Evolutionary conservation across 2,797 vertebrate genomes (phyloP), one percentile per base, ranked within the genome.

Genomic region (Lacerta viridis): DNA sequence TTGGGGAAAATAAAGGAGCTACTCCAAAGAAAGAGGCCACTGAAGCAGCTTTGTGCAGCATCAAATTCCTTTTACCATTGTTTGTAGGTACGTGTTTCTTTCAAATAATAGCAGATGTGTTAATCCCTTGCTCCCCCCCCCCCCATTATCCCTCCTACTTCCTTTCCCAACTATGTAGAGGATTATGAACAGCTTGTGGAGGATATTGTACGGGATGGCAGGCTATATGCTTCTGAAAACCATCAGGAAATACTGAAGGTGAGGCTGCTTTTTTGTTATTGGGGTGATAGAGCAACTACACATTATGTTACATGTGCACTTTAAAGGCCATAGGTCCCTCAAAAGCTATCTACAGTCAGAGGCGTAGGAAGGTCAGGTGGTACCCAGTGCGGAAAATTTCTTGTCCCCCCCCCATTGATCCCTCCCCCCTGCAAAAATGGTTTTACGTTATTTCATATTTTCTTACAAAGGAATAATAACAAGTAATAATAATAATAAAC

Each of bases 211-310:
- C 94, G 99, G 91, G 99, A 99, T 0, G 99, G 99, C 92, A 97
- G 99, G 95, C 98, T 99, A 84, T 99, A 99, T 0, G 98, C 99
- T 39, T 99, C 99, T 0, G 98, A 99, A 96, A 99, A 99, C 95
- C 99, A 99, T 96, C 99, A 99, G 96, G 99, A 99, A 96, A 99
- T 99, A 96, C 97, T 99, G 87, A 99, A 99, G 98, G 98, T 98
- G 80, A 96, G 97, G 7, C 0, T 36, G 20, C 77, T 59, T 18
- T 68, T 17, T 2, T 39, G 1, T n/a, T 1, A 87, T 68, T 25
- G 33, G 27, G n/a, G 3, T 36, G 23, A 8, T 85, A 72, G 27
- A 81, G 11, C 13, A 59, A 84, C 64, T 39, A 10, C 29, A 33
- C 25, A 41, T 64, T 75, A 29, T 61, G 55, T 15, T 39, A 84